Conservation (phyloP, 2,888 invertebrate species). For the Cantharis nigra region DNA sequence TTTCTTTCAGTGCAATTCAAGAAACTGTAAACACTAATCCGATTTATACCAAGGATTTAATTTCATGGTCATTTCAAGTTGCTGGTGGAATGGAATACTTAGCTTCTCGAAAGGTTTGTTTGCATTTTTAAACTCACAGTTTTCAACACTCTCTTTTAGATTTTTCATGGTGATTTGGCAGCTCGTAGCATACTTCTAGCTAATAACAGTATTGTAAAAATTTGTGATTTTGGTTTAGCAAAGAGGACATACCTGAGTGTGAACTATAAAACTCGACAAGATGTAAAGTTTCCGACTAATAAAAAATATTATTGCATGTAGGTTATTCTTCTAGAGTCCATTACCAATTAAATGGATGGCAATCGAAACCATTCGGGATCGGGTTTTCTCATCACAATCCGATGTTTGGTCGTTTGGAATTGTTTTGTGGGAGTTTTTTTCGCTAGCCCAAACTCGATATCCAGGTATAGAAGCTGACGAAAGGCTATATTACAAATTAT, state of each 20-base stretch:
- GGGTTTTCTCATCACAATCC: too few relatives aligned
- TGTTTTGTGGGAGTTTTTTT: too few relatives aligned
- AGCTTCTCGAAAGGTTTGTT: constrained; percentile 76
- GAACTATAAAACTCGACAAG: constrained; percentile 88
- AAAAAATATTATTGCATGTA: too few relatives aligned
- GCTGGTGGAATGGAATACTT: constrained; percentile 95
- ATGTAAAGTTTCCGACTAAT: constrained; percentile 59
- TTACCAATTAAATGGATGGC: too few relatives aligned
- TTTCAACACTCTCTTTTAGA: constrained; percentile 55
- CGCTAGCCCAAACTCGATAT: too few relatives aligned
- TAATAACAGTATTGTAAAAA: constrained; percentile 90
- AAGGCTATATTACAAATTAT: too few relatives aligned
- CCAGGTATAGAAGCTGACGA: too few relatives aligned
- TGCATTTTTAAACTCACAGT: background rate
- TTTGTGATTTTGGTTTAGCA: constrained; percentile 95
- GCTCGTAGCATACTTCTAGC: constrained; percentile 89
- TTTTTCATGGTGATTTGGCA: constrained; percentile 86
- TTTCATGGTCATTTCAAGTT: constrained; percentile 92
- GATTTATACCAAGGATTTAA: constrained; percentile 72
- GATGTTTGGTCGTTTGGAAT: too few relatives aligned
- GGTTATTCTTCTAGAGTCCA: too few relatives aligned
- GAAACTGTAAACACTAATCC: too few relatives aligned
- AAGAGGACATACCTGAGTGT: constrained; percentile 88
- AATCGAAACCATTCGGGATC: too few relatives aligned
- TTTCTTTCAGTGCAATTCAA: too few relatives aligned